Percentiles rank a stretch among this genome's conserved stretches.
These are phyloP conservation scores for Alouatta palliata DNA, from an alignment of 2,113 vertebrate species.

Conservation along the genomic window DNA sequence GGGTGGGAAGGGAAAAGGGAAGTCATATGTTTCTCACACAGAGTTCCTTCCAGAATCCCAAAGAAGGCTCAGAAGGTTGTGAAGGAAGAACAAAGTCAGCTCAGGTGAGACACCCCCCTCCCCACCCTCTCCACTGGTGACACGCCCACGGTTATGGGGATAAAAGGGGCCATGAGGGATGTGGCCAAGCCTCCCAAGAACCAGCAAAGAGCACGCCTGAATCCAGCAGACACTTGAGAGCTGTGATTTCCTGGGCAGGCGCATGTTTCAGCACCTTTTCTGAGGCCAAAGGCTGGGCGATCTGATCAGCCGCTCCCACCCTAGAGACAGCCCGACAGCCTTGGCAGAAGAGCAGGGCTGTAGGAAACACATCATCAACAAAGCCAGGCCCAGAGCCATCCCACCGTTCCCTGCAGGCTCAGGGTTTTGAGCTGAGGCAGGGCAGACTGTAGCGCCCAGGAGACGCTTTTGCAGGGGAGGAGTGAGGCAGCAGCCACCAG, in stretches of 20 bases:
- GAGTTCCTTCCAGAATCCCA: not conserved
- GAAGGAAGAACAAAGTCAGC: not conserved
- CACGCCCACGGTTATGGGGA: not conserved
- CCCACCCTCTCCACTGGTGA: not conserved
- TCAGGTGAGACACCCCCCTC: not conserved
- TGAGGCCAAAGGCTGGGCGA: not conserved
- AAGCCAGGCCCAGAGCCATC: not conserved
- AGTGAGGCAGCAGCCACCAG: not conserved
- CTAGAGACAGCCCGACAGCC: not conserved
- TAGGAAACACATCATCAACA: not conserved
- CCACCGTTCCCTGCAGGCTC: not conserved
- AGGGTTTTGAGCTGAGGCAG: not conserved
- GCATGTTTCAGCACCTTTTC: not conserved
- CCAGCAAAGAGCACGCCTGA: rapidly evolving
- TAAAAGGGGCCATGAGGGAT: not conserved
- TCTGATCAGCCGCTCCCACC: not conserved
- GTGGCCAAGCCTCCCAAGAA: rapidly evolving
- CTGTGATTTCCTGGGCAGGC: not conserved
- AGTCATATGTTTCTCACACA: not conserved
- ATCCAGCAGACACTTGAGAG: not conserved
- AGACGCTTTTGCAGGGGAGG: not conserved
- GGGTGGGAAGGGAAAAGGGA: not conserved
- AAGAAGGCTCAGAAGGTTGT: not conserved
- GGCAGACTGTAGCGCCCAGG: not conserved
- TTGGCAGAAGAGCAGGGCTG: not conserved